phyloP scores from a whole-genome alignment of 2,888 invertebrate species.

The Drosophila merina region DNA sequence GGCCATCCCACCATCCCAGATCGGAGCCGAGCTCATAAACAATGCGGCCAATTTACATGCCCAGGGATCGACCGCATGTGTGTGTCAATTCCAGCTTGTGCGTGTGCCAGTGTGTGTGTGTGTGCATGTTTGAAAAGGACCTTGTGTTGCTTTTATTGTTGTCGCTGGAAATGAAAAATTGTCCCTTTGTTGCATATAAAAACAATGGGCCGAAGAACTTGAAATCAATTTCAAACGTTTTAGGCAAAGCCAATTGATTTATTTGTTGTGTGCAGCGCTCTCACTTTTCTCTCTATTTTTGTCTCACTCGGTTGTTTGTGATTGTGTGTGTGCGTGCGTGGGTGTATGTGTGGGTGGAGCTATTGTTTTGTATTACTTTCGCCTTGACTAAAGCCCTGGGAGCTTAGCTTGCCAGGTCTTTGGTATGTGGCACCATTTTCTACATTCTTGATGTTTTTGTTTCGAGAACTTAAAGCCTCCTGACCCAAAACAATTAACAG shows the following conservation, averaged over 20 bases:
- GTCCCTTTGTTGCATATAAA: conserved; percentile 77
- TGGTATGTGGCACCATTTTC: conserved; percentile 42
- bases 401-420: conserved; percentile 51
- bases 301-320: conserved; percentile 6
- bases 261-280: conserved; percentile 46
- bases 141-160: conserved; percentile 44
- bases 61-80: conserved; percentile 59
- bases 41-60: conserved; percentile 75
- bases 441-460: conserved; percentile 9
- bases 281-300: not conserved
- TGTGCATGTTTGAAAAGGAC: conserved; percentile 22
- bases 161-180: conserved; percentile 73
- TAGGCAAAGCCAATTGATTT: conserved; percentile 77
- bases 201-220: conserved; percentile 75
- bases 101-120: conserved; percentile 45
- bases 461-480: conserved; percentile 39
- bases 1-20: conserved; percentile 34
- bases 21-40: conserved; percentile 61
- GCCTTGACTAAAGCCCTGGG: conserved; percentile 38
- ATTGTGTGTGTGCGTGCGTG: conserved; percentile 3
- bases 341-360: conserved; percentile 12
- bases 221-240: conserved; percentile 77
- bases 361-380: conserved; percentile 58
- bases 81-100: conserved; percentile 62
- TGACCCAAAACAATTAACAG: conserved; percentile 64